Evolutionary conservation across 2,113 vertebrate genomes (phyloP).

Genomic region (Leptobrachium leishanense): DNA sequence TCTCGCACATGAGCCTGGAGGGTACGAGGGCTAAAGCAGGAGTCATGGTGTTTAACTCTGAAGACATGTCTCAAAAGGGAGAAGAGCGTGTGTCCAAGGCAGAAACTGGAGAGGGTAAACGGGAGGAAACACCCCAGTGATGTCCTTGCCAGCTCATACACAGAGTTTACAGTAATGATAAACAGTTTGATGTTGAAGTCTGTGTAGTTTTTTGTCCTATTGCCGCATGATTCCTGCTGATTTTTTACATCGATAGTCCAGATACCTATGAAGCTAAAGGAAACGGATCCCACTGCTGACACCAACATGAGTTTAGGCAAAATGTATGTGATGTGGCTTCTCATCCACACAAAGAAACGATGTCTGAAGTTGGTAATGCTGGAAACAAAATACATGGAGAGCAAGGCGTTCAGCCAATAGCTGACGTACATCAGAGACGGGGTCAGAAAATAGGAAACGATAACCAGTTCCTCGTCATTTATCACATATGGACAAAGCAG

Average conservation of each 20-base stretch:
- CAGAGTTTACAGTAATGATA: not conserved
- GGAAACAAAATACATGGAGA: not conserved
- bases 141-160: not conserved
- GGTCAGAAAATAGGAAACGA: not conserved
- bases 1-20: not conserved
- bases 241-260: not conserved
- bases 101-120: not conserved
- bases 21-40: not conserved
- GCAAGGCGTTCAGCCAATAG: constrained; percentile 1
- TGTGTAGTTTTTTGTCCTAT: not conserved
- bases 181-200: not conserved
- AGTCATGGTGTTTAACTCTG: not conserved
- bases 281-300: not conserved
- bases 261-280: not conserved
- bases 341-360: not conserved
- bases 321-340: not conserved
- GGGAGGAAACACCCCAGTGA: not conserved
- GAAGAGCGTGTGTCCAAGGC: not conserved
- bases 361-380: not conserved
- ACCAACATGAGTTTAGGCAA: not conserved
- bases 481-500: not conserved
- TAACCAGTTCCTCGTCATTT: not conserved
- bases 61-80: not conserved
- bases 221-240: not conserved
- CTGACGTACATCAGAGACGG: not conserved